These are phyloP conservation scores for Eustalomyia histrio DNA, from an alignment of 2,888 invertebrate species.

Conservation along the genomic window DNA sequence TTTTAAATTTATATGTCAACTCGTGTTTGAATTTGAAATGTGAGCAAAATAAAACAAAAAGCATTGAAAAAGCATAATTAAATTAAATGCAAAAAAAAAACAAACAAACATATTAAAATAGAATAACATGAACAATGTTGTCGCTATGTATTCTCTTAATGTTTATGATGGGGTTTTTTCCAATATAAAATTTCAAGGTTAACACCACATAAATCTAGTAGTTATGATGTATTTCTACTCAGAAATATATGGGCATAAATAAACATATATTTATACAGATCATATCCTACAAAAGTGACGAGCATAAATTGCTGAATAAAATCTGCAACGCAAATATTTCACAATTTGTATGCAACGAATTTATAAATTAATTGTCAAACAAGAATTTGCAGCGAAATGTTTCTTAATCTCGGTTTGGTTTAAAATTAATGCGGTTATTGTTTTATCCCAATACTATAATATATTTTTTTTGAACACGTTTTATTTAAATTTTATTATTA, in stretches of 20 bases:
- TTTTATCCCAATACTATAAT: no score
- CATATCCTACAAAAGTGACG: not conserved
- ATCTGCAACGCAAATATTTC: not conserved
- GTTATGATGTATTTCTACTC: conserved; percentile 16
- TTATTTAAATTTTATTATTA: no score
- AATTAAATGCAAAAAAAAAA: conserved; percentile 47
- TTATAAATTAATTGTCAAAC: not conserved
- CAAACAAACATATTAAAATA: conserved; percentile 21
- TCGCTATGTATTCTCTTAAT: not conserved
- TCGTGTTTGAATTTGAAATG: conserved; percentile 20
- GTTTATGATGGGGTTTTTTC: conserved; percentile 32
- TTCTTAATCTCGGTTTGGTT: no score
- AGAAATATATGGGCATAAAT: conserved; percentile 4
- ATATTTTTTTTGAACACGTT: no score
- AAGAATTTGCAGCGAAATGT: no score
- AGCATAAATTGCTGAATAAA: conserved; percentile 13
- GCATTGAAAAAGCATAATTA: conserved; percentile 46
- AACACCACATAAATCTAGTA: conserved; percentile 38
- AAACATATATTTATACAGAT: conserved; percentile 1
- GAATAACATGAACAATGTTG: not conserved
- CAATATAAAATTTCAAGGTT: conserved; percentile 46
- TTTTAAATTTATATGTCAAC: no score
- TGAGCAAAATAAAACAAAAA: not conserved
- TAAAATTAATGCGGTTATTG: no score
- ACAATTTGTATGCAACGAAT: conserved; percentile 1